Evolutionary conservation across 2,888 invertebrate genomes (phyloP).

Genomic region (Xylota sylvarum): DNA sequence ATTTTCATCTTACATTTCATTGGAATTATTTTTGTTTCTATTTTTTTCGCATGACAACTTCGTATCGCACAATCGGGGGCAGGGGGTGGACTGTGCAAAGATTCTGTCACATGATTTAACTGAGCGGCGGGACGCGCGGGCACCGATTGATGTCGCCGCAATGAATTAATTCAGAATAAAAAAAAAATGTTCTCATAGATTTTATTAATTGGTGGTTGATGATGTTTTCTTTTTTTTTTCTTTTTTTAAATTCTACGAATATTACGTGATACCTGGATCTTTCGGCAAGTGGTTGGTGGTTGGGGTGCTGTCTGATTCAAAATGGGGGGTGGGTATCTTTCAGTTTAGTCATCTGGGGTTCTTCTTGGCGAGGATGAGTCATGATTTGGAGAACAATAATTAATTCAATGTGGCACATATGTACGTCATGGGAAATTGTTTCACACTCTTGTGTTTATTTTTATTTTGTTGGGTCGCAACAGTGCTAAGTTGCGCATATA

Average conservation of each 20-base stretch:
- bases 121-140: neutral
- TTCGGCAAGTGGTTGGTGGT: conserved; percentile 29
- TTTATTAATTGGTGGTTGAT: conserved; percentile 29
- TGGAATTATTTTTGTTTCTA: conserved; percentile 12
- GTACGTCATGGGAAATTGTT: conserved; percentile 19
- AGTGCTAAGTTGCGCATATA: neutral
- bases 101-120: conserved; percentile 45
- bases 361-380: conserved; percentile 4
- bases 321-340: neutral
- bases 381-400: conserved; percentile 8
- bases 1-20: neutral
- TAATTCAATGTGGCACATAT: neutral
- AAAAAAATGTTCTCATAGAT: conserved; percentile 3
- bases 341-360: too few species aligned
- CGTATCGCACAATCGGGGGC: neutral
- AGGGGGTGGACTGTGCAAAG: neutral
- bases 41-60: conserved; percentile 28
- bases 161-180: neutral
- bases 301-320: neutral
- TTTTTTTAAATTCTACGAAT: conserved; percentile 8
- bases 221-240: conserved; percentile 3
- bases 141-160: conserved; percentile 30
- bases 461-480: neutral
- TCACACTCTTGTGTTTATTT: neutral
- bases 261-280: conserved; percentile 11